phyloP scores from a whole-genome alignment of 1,140 invertebrate species.

The Stegodyphus mimosarum region DNA sequence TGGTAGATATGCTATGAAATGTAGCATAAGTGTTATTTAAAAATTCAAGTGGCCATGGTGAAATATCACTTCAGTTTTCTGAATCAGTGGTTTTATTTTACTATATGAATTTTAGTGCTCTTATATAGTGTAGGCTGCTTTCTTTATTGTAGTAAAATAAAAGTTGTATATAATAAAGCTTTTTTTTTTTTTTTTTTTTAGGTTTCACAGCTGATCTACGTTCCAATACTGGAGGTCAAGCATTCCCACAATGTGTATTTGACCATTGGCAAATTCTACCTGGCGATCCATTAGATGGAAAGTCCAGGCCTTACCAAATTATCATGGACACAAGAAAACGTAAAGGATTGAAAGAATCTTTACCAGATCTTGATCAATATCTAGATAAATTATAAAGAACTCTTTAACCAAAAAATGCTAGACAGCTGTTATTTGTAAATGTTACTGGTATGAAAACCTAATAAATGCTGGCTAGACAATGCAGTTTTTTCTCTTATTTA shows the following conservation, averaged over 20 bases:
- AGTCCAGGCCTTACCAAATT: conserved; percentile 83
- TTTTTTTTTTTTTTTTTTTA: conserved; percentile 66
- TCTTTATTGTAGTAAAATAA: too few relatives aligned
- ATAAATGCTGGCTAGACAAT: conserved; percentile 50
- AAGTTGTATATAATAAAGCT: not conserved
- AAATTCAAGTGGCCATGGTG: too few relatives aligned
- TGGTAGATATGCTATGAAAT: too few relatives aligned
- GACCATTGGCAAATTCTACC: conserved; percentile 99
- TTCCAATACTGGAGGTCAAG: conserved; percentile 98
- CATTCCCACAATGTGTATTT: conserved; percentile 99
- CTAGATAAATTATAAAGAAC: conserved; percentile 74
- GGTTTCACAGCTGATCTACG: conserved; percentile 97
- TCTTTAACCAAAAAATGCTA: conserved; percentile 34
- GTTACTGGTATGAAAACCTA: conserved; percentile 17
- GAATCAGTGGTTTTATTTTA: too few relatives aligned
- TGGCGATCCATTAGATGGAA: conserved; percentile 88
- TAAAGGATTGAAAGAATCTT: conserved; percentile 98
- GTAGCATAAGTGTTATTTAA: too few relatives aligned
- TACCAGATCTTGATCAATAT: conserved; percentile 92
- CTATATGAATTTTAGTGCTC: too few relatives aligned
- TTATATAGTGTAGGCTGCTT: too few relatives aligned
- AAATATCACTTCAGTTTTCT: not conserved
- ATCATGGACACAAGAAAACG: conserved; percentile 96
- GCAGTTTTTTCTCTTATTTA: not conserved
- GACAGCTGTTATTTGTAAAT: conserved; percentile 55